Evolutionary conservation across 2,888 invertebrate species (phyloP), one percentile per base, ranked within the genome.

Genomic region (Archaeoteleia sp.): DNA sequence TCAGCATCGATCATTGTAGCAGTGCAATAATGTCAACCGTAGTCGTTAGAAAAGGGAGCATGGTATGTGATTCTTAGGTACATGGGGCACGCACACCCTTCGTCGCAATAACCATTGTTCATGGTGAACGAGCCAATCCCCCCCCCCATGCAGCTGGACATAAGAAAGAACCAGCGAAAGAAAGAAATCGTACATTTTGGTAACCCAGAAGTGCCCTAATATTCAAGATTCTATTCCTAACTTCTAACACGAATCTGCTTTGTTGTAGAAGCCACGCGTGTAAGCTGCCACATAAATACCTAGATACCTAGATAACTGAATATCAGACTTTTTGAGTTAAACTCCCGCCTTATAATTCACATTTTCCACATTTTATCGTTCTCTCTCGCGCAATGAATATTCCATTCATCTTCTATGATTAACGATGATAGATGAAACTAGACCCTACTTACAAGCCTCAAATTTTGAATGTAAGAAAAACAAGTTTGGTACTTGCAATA

Each of bases 1-100:
- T 15, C 45, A 9, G 8, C 45, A 20, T 9, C 6, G 6, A 1
- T 6, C 39, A 35, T 49, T 49, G 48, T 49, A 35, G 35, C n/a
- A n/a, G n/a, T 35, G 25, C 27, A 49, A 49, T 35, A 35, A 37
- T 35, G 48, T 49, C 37, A 35, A 35, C 35, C 27, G 48, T 27
- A 25, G 35, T 49, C 14, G 10, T 35, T 15, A 17, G 25, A 14
- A 14, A 10, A 14, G n/a, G 34, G 14, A 14, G 32, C 30, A 15
- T 8, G 23, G 15, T 3, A 14, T 23, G 20, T 20, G 12, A 35
- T 0, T 34, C 34, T 13, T 23, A 48, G 34, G 48, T 48, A 48
- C 39, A 9, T 20, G 20, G 14, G 13, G 14, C 35, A 14, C 12
- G 8, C 40, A 12, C 14, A 25, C 35, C 23, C 34, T 23, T 23